A percentile compares a stretch with the other conserved stretches of the same genome.
Evolutionary conservation across 2,797 vertebrate genomes (phyloP).

Genomic region (Melanotaenia pygmaea): DNA sequence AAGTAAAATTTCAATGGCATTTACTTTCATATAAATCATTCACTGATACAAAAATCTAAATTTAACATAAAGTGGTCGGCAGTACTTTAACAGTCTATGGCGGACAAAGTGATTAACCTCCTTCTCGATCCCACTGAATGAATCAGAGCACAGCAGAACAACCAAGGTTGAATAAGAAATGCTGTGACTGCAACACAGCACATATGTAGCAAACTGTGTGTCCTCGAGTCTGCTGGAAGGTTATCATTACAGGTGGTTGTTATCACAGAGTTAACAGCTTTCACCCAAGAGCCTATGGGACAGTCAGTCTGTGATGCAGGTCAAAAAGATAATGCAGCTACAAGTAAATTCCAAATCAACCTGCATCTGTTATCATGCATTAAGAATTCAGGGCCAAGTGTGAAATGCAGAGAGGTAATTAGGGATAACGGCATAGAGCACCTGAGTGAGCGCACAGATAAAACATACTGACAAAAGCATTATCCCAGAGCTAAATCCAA

Average conservation of each 20-base stretch:
- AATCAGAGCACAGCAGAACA: conserved; percentile 76
- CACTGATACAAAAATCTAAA: conserved; percentile 45
- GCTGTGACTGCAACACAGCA: conserved; percentile 71
- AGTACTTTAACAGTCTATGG: conserved; percentile 62
- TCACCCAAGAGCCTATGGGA: conserved; percentile 72
- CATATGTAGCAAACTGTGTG: conserved; percentile 71
- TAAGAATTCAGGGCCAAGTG: conserved; percentile 75
- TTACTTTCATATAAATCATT: conserved; percentile 36
- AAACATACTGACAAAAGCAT: conserved; percentile 80
- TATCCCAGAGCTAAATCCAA: conserved; percentile 74
- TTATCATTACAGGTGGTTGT: conserved; percentile 79
- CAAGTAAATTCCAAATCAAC: conserved; percentile 79
- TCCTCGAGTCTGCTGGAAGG: conserved; percentile 77
- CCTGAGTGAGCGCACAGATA: conserved; percentile 79
- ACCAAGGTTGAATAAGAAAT: conserved; percentile 76
- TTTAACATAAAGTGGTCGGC: conserved; percentile 62
- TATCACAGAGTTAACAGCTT: conserved; percentile 83
- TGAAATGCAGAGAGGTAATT: conserved; percentile 76
- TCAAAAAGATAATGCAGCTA: conserved; percentile 75
- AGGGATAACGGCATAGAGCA: conserved; percentile 72
- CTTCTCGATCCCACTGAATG: conserved; percentile 75
- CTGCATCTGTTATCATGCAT: conserved; percentile 75
- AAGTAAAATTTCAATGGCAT: conserved; percentile 13
- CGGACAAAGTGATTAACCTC: conserved; percentile 79
- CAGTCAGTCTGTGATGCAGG: conserved; percentile 66